phyloP scores from a whole-genome alignment of 1,140 invertebrate species.

The Dolichoris vasculosae region DNA sequence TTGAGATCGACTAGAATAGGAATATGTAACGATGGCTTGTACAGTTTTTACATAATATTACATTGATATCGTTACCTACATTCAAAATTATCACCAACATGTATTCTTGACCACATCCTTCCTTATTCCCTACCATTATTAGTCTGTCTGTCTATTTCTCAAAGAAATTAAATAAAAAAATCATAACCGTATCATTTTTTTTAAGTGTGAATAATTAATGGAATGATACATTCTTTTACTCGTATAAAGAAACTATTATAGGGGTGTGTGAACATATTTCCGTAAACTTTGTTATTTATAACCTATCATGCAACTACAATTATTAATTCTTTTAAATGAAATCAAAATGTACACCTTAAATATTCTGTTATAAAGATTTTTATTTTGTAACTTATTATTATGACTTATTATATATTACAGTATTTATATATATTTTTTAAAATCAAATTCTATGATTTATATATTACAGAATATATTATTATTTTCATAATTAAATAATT shows the following conservation, averaged over 20 bases:
- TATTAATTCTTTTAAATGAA: neutral
- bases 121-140: slow-evolving; percentile 55
- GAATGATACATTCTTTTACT: neutral
- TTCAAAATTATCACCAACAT: slow-evolving; percentile 6
- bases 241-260: neutral
- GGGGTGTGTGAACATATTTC: neutral
- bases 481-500: too few relatives aligned
- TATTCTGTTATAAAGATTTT: too few relatives aligned
- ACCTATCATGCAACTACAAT: neutral
- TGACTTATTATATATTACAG: too few relatives aligned
- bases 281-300: neutral
- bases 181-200: neutral
- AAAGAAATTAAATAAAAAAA: neutral
- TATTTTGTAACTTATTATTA: too few relatives aligned
- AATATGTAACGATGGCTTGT: too few relatives aligned
- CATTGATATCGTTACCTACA: slow-evolving; percentile 58
- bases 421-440: too few relatives aligned
- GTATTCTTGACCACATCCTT: slow-evolving; percentile 66
- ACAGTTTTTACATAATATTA: slow-evolving; percentile 16
- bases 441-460: too few relatives aligned
- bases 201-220: slow-evolving; percentile 10
- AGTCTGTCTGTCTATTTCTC: too few relatives aligned
- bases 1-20: too few relatives aligned
- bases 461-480: too few relatives aligned
- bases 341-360: too few relatives aligned